Evolutionary conservation across 37 sponge, comb jelly and placozoan genomes (phyloP).

Genomic region (Lycopodina hypogea): DNA sequence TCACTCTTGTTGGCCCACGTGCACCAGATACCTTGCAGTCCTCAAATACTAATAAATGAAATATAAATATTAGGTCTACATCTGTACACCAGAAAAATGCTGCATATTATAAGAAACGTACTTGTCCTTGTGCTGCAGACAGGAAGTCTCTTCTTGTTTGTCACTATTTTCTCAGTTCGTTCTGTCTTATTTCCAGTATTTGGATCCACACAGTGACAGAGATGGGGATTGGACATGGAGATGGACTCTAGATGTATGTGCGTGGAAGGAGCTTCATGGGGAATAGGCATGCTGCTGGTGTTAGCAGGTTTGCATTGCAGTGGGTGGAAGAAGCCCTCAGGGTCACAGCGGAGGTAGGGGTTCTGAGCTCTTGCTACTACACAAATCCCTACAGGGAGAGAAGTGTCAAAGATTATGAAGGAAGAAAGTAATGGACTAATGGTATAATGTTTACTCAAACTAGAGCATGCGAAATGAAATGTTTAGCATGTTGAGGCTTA

Average conservation of each 20-base stretch:
- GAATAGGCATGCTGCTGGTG: not conserved
- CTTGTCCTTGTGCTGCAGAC: not conserved
- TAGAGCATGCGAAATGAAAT: too few species aligned
- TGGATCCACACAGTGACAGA: conserved; percentile 17
- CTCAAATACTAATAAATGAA: too few species aligned
- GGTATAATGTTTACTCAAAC: too few species aligned
- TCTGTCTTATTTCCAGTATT: not conserved
- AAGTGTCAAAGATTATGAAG: not conserved
- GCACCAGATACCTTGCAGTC: too few species aligned
- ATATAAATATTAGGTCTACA: too few species aligned
- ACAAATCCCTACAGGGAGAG: conserved; percentile 9
- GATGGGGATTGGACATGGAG: not conserved
- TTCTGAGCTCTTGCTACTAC: not conserved
- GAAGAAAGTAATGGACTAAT: too few species aligned
- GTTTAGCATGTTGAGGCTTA: too few species aligned
- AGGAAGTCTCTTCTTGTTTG: not conserved
- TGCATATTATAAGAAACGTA: too few species aligned
- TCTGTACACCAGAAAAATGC: too few species aligned
- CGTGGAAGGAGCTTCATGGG: not conserved
- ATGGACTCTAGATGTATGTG: too few species aligned
- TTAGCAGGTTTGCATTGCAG: conserved; percentile 12
- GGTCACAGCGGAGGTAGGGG: conserved; percentile 13
- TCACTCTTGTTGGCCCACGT: too few species aligned
- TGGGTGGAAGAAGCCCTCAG: conserved; percentile 3
- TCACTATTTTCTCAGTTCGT: conserved; percentile 4